phyloP scores from a whole-genome alignment of 2,797 vertebrate genomes.

The Anguilla marmorata region DNA sequence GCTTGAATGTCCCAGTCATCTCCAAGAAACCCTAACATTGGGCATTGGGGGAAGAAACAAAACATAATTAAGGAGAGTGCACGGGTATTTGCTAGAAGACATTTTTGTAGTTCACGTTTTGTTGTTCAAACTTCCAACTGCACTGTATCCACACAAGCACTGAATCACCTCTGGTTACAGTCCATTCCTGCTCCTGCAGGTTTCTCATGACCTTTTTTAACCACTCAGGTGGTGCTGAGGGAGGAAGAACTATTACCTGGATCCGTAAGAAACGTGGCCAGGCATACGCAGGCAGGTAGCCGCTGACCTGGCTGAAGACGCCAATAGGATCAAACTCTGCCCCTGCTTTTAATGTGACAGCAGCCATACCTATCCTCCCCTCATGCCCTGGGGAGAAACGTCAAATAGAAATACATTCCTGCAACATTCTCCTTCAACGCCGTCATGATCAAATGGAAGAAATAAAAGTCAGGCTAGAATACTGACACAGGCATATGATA shows the following conservation, averaged over 20 bases:
- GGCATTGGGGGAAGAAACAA: background rate
- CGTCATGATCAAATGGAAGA: background rate
- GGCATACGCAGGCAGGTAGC: conserved; percentile 76
- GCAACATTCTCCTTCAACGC: background rate
- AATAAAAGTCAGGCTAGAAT: background rate
- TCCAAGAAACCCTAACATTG: conserved; percentile 58
- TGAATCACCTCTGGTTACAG: background rate
- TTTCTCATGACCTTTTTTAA: background rate
- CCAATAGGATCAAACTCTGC: conserved; percentile 67
- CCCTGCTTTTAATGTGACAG: conserved; percentile 68
- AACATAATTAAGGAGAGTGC: background rate
- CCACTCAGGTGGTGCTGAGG: background rate
- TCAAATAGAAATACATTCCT: background rate
- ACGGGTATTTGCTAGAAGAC: background rate
- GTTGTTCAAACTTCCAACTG: background rate
- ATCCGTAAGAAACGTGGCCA: conserved; percentile 79
- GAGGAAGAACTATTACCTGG: conserved; percentile 67
- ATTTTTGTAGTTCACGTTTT: background rate
- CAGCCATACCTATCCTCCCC: conserved; percentile 84
- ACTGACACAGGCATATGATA: background rate
- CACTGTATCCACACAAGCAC: too few species aligned
- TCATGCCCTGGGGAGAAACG: conserved; percentile 76
- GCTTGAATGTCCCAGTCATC: conserved; percentile 79
- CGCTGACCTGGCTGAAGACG: conserved; percentile 66
- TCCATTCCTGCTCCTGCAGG: background rate